Evolutionary conservation across 2,888 invertebrate genomes (phyloP), one percentile per base, ranked within the genome.

Genomic region (Zygaena filipendulae): DNA sequence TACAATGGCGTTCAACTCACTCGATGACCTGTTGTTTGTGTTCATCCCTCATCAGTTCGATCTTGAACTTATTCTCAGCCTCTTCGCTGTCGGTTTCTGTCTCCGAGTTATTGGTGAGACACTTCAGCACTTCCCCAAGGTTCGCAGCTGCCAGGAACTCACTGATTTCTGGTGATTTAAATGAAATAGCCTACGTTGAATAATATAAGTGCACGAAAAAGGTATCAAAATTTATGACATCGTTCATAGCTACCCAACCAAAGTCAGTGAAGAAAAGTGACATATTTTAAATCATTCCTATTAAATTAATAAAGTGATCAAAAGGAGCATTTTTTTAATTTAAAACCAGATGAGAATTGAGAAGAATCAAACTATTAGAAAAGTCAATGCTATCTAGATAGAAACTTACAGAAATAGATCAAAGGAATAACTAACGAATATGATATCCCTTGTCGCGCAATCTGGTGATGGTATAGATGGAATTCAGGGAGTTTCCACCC

Each of bases 401-500:
- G n/a, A n/a, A n/a, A n/a, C n/a, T n/a, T n/a, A n/a, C n/a, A n/a
- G n/a, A n/a, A n/a, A n/a, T n/a, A n/a, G n/a, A n/a, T n/a, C n/a
- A n/a, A n/a, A n/a, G n/a, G n/a, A n/a, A n/a, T 22, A 35, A 52
- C 80, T 75, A 58, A 83, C 92, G 86, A 41, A 94, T 90, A 42
- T 82, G 82, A 53, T 88, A 92, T 7, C 92, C 92, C 49, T 85
- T 85, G 30, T 92, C 90, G 23, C 87, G 80, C 25, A 95, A 59
- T 49, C 84, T 82, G 0, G 90, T 89, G 4, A 94, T 91, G 0
- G 92, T 92, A 42, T 84, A 88, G 32, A 94, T 88, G 0, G 93
- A 92, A 57, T 94, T 94, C 11, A 94, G 74, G 0, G 93, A 93
- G 52, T 93, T 92, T 7, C 94, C 94, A 2, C 94, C 94, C 21